Percentiles rank a stretch among this genome's conserved stretches.
Evolutionary conservation across 2,113 vertebrate genomes (phyloP).

Genomic region (Mellivora capensis): DNA sequence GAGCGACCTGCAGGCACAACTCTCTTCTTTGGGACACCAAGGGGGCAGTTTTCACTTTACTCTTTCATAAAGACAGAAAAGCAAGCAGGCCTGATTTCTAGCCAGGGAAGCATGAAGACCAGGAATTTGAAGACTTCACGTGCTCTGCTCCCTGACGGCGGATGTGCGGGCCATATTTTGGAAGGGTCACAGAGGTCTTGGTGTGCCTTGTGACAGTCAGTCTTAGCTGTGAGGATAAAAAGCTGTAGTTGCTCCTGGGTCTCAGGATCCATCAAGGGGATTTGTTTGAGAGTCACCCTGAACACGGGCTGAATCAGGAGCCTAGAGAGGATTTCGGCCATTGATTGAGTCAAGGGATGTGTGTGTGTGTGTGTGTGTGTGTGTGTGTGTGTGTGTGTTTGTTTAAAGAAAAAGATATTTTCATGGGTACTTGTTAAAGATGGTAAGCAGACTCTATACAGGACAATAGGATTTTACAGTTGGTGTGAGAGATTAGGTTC

Average conservation of each 20-base stretch:
- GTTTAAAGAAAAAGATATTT: background rate
- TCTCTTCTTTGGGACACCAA: background rate
- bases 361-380: background rate
- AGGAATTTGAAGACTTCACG: background rate
- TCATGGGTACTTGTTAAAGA: background rate
- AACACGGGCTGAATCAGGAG: background rate
- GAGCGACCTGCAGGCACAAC: background rate
- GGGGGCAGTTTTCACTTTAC: background rate
- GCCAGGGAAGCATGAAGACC: background rate
- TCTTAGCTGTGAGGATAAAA: background rate
- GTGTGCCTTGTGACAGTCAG: background rate
- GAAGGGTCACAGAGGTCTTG: background rate
- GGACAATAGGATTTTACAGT: background rate
- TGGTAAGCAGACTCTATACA: background rate
- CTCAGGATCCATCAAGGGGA: background rate
- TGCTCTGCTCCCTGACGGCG: background rate
- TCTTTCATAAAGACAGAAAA: background rate
- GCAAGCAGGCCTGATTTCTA: background rate
- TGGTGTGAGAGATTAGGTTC: background rate
- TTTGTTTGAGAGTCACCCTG: background rate
- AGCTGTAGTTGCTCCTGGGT: background rate
- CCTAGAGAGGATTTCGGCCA: background rate
- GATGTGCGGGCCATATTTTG: background rate
- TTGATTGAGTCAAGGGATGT: background rate
- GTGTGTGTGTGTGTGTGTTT: background rate